phyloP scores from a whole-genome alignment of 2,888 invertebrate genomes.

The Chrysopilus asiliformis region DNA sequence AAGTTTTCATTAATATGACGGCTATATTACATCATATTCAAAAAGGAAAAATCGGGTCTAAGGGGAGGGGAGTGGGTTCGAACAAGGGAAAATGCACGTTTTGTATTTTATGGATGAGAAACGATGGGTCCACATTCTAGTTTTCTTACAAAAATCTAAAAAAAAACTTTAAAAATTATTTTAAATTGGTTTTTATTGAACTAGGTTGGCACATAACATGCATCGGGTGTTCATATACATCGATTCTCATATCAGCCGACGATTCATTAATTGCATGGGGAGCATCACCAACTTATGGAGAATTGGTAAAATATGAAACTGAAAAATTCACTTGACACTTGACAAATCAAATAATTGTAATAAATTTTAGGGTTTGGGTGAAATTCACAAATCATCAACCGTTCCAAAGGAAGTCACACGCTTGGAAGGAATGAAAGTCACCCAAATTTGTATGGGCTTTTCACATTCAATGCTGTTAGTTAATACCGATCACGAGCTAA shows the following conservation, averaged over 20 bases:
- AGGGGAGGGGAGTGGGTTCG: too few species aligned
- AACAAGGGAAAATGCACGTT: too few species aligned
- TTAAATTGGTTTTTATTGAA: too few species aligned
- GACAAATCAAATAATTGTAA: constrained; percentile 16
- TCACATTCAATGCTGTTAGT: constrained; percentile 64
- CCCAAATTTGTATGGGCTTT: constrained; percentile 69
- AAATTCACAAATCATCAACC: constrained; percentile 75
- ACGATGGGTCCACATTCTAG: too few species aligned
- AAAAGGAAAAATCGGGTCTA: too few species aligned
- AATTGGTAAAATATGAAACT: constrained; percentile 71
- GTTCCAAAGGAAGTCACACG: constrained; percentile 74
- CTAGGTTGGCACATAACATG: constrained; percentile 82
- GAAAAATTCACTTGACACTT: too few species aligned
- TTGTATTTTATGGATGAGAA: too few species aligned
- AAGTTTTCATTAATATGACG: too few species aligned
- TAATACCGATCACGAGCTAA: constrained; percentile 41
- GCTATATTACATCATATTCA: too few species aligned
- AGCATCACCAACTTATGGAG: constrained; percentile 86
- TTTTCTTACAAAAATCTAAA: too few species aligned
- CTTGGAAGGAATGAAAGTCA: constrained; percentile 61
- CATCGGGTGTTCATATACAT: constrained; percentile 71
- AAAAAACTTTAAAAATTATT: too few species aligned
- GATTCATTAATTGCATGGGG: constrained; percentile 87
- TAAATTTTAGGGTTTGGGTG: constrained; percentile 77
- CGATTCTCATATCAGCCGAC: constrained; percentile 77